Evolutionary conservation across 2,888 invertebrate species (phyloP), one percentile per base, ranked within the genome.

Genomic region (Lathronympha strigana): DNA sequence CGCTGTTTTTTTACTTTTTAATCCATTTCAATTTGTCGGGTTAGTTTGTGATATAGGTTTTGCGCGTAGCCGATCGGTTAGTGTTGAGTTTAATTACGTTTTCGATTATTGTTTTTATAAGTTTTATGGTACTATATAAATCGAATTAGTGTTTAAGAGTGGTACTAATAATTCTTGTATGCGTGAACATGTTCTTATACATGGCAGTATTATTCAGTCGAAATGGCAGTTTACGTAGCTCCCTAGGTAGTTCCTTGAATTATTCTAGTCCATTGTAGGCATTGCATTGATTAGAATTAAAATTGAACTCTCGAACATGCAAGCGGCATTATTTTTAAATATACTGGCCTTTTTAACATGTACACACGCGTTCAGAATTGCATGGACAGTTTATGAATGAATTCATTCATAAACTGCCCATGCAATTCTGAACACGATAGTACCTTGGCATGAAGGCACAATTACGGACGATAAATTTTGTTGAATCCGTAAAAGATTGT

Each of bases 11-110:
- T 36, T 36, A 49, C 33, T 55, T 67, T 67, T 63, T 67, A 63
- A 63, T 67, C 63, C 57, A 62, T 45, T 67, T 62, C 66, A 58
- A 66, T 66, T 66, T 66, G 60, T 47, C 66, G 66, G 61, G 64
- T 60, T 51, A 57, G 57, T 57, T 45, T 50, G 50, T 40, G 61
- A 49, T 50, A 51, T 36, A 47, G 36, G 45, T 57, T 57, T 21
- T 40, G 45, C 51, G 58, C 40, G 38, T 64, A 33, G 57, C 23
- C 45, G 51, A 60, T 51, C 43, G 64, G 53, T 64, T 64, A 63
- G 62, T 47, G 33, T 40, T 31, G 23, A 36, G 45, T 60, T 66
- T 66, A 61, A 61, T 66, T 66, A 54, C 28, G 21, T 61, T 66
- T 61, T 66, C 21, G 31, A 64, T 66, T 66, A 54, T 54, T 54